A percentile compares a stretch with the other conserved stretches of the same genome.
phyloP scores from a whole-genome alignment of 2,797 vertebrate species.

The Halcyon smyrnensis region DNA sequence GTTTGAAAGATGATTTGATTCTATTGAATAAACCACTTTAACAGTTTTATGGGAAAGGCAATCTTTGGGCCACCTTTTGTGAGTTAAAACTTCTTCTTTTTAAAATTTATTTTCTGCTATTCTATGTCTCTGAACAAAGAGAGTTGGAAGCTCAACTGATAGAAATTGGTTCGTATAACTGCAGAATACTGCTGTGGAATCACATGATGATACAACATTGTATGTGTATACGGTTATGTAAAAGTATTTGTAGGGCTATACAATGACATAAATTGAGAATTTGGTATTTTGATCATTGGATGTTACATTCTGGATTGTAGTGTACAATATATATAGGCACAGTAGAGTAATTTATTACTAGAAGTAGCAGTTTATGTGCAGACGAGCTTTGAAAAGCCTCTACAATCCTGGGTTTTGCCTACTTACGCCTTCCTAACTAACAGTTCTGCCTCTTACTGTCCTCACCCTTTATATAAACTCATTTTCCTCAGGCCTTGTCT shows the following conservation, averaged over 20 bases:
- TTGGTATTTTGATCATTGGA: background rate
- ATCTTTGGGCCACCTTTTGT: background rate
- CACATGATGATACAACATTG: background rate
- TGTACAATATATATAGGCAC: background rate
- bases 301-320: background rate
- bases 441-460: background rate
- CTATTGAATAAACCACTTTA: constrained; percentile 71
- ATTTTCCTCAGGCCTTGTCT: background rate
- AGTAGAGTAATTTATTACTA: background rate
- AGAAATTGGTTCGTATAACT: background rate
- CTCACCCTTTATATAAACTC: background rate
- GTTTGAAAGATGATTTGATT: constrained; percentile 63
- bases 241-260: background rate
- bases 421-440: background rate
- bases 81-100: background rate
- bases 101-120: background rate
- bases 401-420: background rate
- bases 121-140: background rate
- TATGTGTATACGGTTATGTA: background rate
- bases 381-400: background rate
- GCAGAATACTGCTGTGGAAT: background rate
- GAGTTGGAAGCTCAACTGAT: background rate
- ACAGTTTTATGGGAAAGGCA: constrained; percentile 46
- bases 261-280: background rate
- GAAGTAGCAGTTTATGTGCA: background rate